Percentiles rank a stretch among this genome's conserved stretches.
phyloP scores from a whole-genome alignment of 2,113 vertebrate genomes.

The Buteo buteo region DNA sequence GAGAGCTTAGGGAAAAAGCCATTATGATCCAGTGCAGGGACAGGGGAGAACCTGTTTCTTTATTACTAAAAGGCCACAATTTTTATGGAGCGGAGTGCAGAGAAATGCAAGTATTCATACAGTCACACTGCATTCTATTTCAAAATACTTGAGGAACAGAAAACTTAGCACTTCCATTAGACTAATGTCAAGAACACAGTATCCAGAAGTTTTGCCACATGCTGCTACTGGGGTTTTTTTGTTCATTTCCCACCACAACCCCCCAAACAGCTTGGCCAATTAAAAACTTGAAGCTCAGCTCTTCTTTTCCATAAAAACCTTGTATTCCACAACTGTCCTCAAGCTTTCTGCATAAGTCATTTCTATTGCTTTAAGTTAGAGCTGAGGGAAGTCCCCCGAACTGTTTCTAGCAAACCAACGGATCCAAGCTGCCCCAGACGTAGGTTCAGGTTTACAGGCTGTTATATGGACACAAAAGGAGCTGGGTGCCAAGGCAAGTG shows the following conservation, averaged over 20 bases:
- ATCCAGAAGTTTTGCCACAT: background rate
- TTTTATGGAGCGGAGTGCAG: background rate
- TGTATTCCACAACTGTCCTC: no score
- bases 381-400: background rate
- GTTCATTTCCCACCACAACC: no score
- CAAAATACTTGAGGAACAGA: background rate
- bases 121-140: background rate
- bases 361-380: background rate
- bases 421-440: background rate
- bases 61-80: background rate
- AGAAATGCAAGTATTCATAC: background rate
- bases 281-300: background rate
- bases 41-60: background rate
- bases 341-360: background rate
- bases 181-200: background rate
- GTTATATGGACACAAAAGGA: rapidly evolving
- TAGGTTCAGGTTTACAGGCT: background rate
- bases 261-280: background rate
- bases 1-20: background rate
- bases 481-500: background rate
- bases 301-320: background rate
- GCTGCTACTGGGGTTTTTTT: background rate
- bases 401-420: background rate
- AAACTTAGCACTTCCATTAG: background rate
- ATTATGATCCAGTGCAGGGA: no score